phyloP scores from a whole-genome alignment of 2,113 vertebrate genomes.

The Alaudala cheleensis region DNA sequence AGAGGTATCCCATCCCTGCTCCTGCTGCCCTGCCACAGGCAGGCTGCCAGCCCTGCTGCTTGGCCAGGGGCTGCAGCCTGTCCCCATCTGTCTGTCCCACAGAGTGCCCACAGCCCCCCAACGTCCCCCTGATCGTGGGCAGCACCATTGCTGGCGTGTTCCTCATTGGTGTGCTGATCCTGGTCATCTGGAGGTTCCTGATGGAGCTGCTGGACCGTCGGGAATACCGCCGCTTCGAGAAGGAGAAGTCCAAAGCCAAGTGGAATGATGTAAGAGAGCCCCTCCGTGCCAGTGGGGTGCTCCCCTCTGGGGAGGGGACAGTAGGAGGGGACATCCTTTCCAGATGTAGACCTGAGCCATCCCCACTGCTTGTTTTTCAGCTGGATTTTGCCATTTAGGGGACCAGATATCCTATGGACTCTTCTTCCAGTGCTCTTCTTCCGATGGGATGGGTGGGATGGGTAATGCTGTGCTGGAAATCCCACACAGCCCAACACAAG shows the following conservation, averaged over 20 bases:
- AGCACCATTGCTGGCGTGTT: conserved; percentile 78
- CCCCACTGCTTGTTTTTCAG: fast-evolving
- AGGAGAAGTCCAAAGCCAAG: conserved; percentile 85
- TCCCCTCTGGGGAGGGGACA: neutral
- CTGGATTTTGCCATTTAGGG: neutral
- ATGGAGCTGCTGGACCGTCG: conserved; percentile 84
- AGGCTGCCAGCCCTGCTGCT: neutral
- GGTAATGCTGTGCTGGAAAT: neutral
- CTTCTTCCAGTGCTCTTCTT: too few relatives aligned
- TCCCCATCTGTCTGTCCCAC: fast-evolving
- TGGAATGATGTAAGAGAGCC: conserved; percentile 83
- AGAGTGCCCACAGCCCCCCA: conserved; percentile 87
- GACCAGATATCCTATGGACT: neutral
- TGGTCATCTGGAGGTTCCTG: conserved; percentile 80
- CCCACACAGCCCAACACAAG: neutral
- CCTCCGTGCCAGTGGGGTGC: fast-evolving
- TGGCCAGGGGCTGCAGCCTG: fast-evolving
- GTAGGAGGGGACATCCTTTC: neutral
- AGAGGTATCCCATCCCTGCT: conserved; percentile 68
- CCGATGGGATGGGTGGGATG: neutral
- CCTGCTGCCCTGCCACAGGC: neutral
- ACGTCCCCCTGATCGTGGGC: conserved; percentile 77
- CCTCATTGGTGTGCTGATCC: conserved; percentile 82
- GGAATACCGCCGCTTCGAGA: conserved; percentile 88
- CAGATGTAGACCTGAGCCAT: neutral